phyloP scores from a whole-genome alignment of 2,113 vertebrate genomes.

The Sebastes fasciatus region DNA sequence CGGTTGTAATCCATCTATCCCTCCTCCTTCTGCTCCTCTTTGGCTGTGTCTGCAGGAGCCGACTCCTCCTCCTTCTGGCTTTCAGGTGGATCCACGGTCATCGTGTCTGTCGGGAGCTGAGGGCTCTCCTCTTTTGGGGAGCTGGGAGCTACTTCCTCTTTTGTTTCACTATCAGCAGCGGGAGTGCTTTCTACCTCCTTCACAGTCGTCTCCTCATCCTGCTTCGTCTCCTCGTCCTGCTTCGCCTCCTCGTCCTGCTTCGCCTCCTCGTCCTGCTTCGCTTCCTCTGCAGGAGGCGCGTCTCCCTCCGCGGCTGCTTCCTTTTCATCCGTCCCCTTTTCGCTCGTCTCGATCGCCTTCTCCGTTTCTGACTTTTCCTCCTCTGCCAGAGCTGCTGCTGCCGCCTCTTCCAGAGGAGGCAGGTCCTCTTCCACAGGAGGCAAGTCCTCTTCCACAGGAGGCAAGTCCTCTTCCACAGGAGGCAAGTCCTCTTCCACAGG shows the following conservation, averaged over 20 bases:
- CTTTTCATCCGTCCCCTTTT: background rate
- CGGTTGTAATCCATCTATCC: conserved; percentile 9
- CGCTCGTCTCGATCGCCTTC: background rate
- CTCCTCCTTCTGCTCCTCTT: conserved; percentile 34
- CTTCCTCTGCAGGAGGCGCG: background rate
- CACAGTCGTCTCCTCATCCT: conserved; percentile 4
- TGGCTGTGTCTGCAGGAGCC: conserved; percentile 13
- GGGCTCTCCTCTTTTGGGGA: conserved; percentile 42
- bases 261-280: too few relatives aligned
- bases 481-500: too few relatives aligned
- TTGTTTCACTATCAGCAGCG: conserved; percentile 18
- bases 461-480: conserved; percentile 46
- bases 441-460: conserved; percentile 50
- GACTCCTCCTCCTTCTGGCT: conserved; percentile 28
- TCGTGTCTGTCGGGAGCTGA: conserved; percentile 25
- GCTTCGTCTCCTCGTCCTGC: conserved; percentile 23
- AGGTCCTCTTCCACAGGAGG: background rate
- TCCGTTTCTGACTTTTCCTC: background rate
- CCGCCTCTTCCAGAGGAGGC: conserved; percentile 24
- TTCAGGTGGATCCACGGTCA: conserved; percentile 29
- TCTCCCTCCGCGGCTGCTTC: background rate
- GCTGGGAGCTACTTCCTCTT: conserved; percentile 5
- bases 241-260: background rate
- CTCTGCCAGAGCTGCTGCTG: background rate
- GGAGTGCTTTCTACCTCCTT: background rate